Conservation (phyloP, 2,888 invertebrate species). For the Athalia cordata region DNA sequence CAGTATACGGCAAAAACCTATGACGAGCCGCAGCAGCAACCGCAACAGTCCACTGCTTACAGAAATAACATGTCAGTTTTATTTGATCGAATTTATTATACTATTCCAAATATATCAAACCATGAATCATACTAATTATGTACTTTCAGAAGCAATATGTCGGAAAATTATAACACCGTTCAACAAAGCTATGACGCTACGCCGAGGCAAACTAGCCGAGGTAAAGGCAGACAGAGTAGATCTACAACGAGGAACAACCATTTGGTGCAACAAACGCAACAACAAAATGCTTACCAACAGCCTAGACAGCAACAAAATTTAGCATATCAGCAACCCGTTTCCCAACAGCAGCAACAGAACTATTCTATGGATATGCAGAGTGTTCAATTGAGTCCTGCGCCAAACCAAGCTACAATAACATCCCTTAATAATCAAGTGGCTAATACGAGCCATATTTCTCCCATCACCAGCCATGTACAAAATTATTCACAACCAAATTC, state of each 20-base stretch:
- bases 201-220: constrained; percentile 56
- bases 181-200: constrained; percentile 58
- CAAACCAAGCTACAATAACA: constrained; percentile 59
- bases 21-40: constrained; percentile 63
- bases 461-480: constrained; percentile 56
- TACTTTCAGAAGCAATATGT: constrained; percentile 53
- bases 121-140: not conserved
- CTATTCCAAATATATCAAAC: not conserved
- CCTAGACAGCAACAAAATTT: constrained; percentile 65
- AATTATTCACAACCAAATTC: constrained; percentile 57
- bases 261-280: constrained; percentile 70
- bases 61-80: constrained; percentile 65
- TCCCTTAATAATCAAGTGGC: constrained; percentile 49
- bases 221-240: constrained; percentile 61
- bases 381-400: constrained; percentile 58
- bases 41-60: constrained; percentile 53
- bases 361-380: constrained; percentile 66
- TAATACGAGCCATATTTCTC: constrained; percentile 54
- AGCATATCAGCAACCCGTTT: constrained; percentile 58
- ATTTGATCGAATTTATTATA: not conserved
- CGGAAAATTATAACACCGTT: constrained; percentile 56
- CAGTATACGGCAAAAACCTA: constrained; percentile 71
- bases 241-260: constrained; percentile 58
- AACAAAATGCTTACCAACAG: constrained; percentile 70
- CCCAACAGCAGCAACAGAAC: constrained; percentile 59